Percentiles rank a stretch among this genome's conserved stretches.
These are phyloP conservation scores for Ctenomys sociabilis DNA, from an alignment of 2,113 vertebrate genomes.

Conservation along the genomic window DNA sequence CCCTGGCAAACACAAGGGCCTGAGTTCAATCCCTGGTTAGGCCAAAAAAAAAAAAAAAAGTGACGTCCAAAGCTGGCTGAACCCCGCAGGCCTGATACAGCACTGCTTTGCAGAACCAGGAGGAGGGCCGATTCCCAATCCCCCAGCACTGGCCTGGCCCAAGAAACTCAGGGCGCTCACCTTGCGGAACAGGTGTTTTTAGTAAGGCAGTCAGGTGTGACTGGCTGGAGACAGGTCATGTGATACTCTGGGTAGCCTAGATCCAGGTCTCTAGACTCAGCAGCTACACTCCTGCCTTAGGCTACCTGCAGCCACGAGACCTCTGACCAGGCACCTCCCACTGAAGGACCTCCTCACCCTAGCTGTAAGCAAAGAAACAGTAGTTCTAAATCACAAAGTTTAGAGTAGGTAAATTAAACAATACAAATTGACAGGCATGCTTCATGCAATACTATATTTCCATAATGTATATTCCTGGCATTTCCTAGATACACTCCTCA, in stretches of 20 bases:
- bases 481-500: slow-evolving; percentile 47
- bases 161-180: neutral
- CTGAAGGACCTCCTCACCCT: neutral
- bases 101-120: neutral
- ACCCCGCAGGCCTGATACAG: neutral
- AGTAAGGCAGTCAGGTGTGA: neutral
- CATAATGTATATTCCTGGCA: neutral
- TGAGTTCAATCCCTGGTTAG: no score
- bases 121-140: neutral
- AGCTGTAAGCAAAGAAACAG: slow-evolving; percentile 13
- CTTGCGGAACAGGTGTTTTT: neutral
- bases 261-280: neutral
- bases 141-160: neutral
- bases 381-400: slow-evolving; percentile 11
- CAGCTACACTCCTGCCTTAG: neutral
- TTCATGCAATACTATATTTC: neutral
- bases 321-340: neutral
- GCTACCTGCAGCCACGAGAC: neutral
- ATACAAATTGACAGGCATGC: neutral
- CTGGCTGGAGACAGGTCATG: neutral
- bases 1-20: no score
- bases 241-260: neutral
- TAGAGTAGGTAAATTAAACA: slow-evolving; percentile 23
- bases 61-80: neutral
- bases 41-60: no score